phyloP scores from a whole-genome alignment of 2,113 vertebrate genomes.

The Paracanthobrama guichenoti region DNA sequence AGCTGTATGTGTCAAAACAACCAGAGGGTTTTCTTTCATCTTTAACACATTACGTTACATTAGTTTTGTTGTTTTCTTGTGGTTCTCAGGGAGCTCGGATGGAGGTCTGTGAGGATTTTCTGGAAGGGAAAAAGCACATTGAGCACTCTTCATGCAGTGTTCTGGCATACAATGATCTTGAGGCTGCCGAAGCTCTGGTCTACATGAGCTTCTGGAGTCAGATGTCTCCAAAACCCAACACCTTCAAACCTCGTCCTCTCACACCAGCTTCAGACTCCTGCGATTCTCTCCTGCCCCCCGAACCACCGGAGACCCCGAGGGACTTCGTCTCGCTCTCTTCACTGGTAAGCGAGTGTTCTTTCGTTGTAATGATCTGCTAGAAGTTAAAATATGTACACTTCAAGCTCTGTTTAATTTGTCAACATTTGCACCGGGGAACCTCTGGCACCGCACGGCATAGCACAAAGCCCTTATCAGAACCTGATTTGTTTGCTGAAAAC shows the following conservation, averaged over 20 bases:
- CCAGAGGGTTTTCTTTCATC: neutral
- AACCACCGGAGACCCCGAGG: slow-evolving; percentile 78
- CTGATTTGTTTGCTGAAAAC: slow-evolving; percentile 56
- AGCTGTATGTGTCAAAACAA: neutral
- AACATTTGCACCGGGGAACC: slow-evolving; percentile 41
- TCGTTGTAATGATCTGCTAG: neutral
- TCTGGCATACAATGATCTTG: slow-evolving; percentile 92
- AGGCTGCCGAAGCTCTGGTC: slow-evolving; percentile 91
- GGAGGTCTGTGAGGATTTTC: slow-evolving; percentile 80
- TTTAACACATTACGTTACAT: neutral
- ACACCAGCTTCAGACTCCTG: slow-evolving; percentile 94
- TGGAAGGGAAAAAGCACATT: slow-evolving; percentile 83
- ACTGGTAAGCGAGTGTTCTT: slow-evolving; percentile 80
- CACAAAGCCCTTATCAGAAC: slow-evolving; percentile 26
- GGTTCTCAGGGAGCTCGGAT: slow-evolving; percentile 77
- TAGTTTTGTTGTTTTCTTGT: slow-evolving; percentile 1
- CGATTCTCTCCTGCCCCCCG: slow-evolving; percentile 77
- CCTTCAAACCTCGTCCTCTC: slow-evolving; percentile 83
- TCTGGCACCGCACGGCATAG: neutral
- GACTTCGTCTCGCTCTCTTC: slow-evolving; percentile 90
- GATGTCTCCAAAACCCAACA: slow-evolving; percentile 72
- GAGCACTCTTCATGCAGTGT: slow-evolving; percentile 80
- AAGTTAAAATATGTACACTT: neutral
- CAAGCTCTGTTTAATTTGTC: slow-evolving; percentile 43
- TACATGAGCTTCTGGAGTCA: slow-evolving; percentile 98